phyloP scores from a whole-genome alignment of 2,113 vertebrate species.

The Callaeas wilsoni region DNA sequence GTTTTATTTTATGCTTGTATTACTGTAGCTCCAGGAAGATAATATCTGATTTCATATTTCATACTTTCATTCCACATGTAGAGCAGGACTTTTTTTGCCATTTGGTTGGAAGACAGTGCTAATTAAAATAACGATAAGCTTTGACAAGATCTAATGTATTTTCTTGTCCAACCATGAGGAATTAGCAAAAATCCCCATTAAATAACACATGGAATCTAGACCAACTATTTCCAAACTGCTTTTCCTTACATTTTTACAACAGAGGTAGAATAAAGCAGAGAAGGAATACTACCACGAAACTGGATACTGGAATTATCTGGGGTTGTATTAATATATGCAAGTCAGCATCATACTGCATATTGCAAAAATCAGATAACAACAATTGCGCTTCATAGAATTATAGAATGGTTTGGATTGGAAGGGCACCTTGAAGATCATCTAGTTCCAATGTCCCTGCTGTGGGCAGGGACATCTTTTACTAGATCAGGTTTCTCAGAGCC shows the following conservation, averaged over 20 bases:
- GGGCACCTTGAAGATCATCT: not conserved
- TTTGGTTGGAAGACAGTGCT: not conserved
- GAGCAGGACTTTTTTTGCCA: too few relatives aligned
- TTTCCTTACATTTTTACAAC: not conserved
- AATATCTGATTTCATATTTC: not conserved
- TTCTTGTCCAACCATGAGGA: not conserved
- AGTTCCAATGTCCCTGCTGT: not conserved
- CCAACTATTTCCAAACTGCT: not conserved
- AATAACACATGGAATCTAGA: not conserved
- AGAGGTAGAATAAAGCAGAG: not conserved
- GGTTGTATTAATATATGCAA: not conserved
- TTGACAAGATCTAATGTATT: not conserved
- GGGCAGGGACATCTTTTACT: too few relatives aligned
- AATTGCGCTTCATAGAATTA: not conserved
- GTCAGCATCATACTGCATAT: not conserved
- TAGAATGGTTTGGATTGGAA: not conserved
- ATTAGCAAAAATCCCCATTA: not conserved
- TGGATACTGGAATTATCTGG: not conserved
- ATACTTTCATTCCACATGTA: not conserved
- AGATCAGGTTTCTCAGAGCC: not conserved
- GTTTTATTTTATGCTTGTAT: not conserved
- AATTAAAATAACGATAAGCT: not conserved
- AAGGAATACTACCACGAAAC: not conserved
- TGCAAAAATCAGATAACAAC: not conserved
- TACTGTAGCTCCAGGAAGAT: not conserved